Percentiles rank a stretch among this genome's conserved stretches.
Conservation (phyloP, 2,888 invertebrate genomes). For the Aelia acuminata region DNA sequence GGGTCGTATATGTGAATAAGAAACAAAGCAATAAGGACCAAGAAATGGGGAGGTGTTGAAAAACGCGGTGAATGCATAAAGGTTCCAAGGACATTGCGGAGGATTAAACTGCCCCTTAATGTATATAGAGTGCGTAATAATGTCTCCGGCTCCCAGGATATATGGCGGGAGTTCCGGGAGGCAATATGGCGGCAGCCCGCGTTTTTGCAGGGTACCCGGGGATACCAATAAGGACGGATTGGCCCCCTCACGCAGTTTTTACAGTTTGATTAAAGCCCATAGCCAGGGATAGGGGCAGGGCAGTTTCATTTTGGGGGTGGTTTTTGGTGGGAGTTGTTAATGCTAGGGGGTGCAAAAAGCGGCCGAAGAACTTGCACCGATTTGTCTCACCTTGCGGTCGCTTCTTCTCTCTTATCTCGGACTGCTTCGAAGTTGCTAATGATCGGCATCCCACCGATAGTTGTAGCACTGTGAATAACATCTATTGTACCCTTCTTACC, state of each 20-base stretch:
- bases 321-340: slow-evolving; percentile 38
- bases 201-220: slow-evolving; percentile 14
- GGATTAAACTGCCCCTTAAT: slow-evolving; percentile 54
- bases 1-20: slow-evolving; percentile 29
- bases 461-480: background rate
- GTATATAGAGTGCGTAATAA: slow-evolving; percentile 56
- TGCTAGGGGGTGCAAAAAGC: background rate
- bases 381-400: slow-evolving; percentile 1
- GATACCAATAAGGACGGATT: slow-evolving; percentile 36
- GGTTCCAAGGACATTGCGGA: slow-evolving; percentile 17
- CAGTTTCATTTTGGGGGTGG: slow-evolving; percentile 34
- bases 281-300: background rate
- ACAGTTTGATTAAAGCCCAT: slow-evolving; percentile 40
- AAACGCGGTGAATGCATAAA: slow-evolving; percentile 45
- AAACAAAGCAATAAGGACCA: slow-evolving; percentile 43
- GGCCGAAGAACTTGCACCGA: background rate
- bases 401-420: background rate
- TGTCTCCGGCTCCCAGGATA: background rate
- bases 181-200: background rate
- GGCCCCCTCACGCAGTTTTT: background rate
- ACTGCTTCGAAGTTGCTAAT: background rate
- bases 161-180: slow-evolving; percentile 12
- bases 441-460: background rate
- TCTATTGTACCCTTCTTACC: no score
- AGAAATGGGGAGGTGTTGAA: background rate